phyloP scores from a whole-genome alignment of 2,797 vertebrate genomes.

The Chloroceryle inda region DNA sequence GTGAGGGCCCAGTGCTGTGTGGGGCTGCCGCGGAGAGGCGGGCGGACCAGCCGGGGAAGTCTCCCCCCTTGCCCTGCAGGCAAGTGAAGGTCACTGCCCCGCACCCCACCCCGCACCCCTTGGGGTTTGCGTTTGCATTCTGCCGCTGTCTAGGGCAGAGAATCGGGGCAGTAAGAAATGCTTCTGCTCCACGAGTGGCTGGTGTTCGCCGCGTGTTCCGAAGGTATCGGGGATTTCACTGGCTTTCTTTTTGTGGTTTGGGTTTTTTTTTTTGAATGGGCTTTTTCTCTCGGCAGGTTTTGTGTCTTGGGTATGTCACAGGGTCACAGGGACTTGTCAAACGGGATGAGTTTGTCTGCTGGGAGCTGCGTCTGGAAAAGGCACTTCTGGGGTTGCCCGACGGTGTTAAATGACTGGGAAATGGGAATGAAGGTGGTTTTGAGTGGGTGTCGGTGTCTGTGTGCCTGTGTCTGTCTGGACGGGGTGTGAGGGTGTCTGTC shows the following conservation, averaged over 20 bases:
- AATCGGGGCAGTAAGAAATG: background rate
- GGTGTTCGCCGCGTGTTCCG: background rate
- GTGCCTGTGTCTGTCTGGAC: too few relatives aligned
- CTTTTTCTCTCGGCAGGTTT: background rate
- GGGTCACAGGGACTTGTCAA: background rate
- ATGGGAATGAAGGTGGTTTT: background rate
- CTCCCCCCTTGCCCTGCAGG: background rate
- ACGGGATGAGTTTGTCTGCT: background rate
- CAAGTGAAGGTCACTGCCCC: too few relatives aligned
- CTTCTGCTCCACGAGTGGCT: background rate
- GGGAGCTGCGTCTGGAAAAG: background rate
- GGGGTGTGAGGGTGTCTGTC: too few relatives aligned
- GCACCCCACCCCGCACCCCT: too few relatives aligned
- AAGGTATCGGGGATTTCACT: background rate
- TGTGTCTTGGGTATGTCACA: background rate
- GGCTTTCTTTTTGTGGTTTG: too few relatives aligned
- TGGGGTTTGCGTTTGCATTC: background rate
- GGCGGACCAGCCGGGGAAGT: background rate
- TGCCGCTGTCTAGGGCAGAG: background rate
- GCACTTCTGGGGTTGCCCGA: background rate
- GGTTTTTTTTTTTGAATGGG: background rate
- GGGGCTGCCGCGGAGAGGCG: constrained; percentile 53
- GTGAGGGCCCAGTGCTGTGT: background rate
- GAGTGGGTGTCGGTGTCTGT: background rate
- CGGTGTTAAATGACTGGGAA: background rate